Evolutionary conservation across 2,888 invertebrate genomes (phyloP).

Genomic region (Glaucopsyche alexis): DNA sequence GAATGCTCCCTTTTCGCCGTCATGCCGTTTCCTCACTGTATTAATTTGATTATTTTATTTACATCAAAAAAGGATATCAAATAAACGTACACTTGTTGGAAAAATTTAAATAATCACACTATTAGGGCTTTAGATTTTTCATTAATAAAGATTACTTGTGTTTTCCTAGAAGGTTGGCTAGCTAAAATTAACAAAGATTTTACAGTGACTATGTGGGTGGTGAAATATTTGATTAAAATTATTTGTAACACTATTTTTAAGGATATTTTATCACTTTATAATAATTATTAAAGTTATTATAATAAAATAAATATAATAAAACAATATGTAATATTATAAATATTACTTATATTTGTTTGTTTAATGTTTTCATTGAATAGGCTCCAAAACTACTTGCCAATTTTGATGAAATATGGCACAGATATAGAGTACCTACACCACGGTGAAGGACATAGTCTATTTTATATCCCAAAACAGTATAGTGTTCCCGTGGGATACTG

Average conservation of each 20-base stretch:
- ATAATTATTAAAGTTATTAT: background rate
- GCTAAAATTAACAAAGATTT: background rate
- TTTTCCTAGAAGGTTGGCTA: background rate
- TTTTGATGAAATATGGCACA: no score
- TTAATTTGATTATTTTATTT: conserved; percentile 66
- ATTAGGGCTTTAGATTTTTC: background rate
- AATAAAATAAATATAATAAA: no score
- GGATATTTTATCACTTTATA: background rate
- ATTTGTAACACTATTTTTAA: background rate
- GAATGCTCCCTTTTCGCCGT: conserved; percentile 63
- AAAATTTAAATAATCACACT: background rate
- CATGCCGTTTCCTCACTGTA: conserved; percentile 59
- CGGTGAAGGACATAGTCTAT: no score
- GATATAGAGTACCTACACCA: no score
- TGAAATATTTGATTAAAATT: background rate
- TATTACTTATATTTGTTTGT: no score
- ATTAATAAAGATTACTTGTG: background rate
- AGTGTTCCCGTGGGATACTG: no score
- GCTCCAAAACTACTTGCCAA: no score
- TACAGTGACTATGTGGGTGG: background rate
- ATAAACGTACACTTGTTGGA: background rate
- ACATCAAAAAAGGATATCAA: conserved; percentile 4
- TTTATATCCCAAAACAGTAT: background rate
- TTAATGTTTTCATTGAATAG: no score
- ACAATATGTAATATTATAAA: no score